These are phyloP conservation scores for Cinara cedri DNA, from an alignment of 2,888 invertebrate genomes.

Conservation along the genomic window DNA sequence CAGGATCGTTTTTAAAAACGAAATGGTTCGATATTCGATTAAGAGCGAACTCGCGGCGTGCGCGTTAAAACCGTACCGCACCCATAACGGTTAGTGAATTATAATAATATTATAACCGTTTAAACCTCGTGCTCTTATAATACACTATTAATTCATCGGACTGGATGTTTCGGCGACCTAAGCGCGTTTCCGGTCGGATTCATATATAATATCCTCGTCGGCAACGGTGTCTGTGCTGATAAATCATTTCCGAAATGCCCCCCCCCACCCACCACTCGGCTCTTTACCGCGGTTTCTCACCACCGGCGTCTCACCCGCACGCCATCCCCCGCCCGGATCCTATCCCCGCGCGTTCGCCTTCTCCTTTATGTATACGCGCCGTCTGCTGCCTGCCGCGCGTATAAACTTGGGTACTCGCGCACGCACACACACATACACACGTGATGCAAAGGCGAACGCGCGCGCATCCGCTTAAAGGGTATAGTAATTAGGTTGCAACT, in stretches of 20 bases:
- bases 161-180: slow-evolving; percentile 46
- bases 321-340: too few species aligned
- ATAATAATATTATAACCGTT: too few species aligned
- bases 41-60: too few species aligned
- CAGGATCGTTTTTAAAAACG: too few species aligned
- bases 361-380: not conserved
- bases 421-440: slow-evolving; percentile 16
- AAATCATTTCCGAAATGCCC: slow-evolving; percentile 38
- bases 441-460: too few species aligned
- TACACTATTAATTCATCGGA: slow-evolving; percentile 51
- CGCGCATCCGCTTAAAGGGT: slow-evolving; percentile 24
- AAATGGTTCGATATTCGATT: too few species aligned
- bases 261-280: not conserved
- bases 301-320: not conserved
- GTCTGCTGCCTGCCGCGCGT: not conserved
- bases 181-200: slow-evolving; percentile 52
- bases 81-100: slow-evolving; percentile 18
- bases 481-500: slow-evolving; percentile 50
- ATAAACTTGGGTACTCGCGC: slow-evolving; percentile 17
- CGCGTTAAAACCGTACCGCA: too few species aligned
- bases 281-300: too few species aligned
- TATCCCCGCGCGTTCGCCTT: too few species aligned
- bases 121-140: slow-evolving; percentile 28
- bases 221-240: slow-evolving; percentile 32
- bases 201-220: slow-evolving; percentile 15